These are phyloP conservation scores for Triplophysa yarkandensis DNA, from an alignment of 2,797 vertebrate genomes.

Conservation along the genomic window DNA sequence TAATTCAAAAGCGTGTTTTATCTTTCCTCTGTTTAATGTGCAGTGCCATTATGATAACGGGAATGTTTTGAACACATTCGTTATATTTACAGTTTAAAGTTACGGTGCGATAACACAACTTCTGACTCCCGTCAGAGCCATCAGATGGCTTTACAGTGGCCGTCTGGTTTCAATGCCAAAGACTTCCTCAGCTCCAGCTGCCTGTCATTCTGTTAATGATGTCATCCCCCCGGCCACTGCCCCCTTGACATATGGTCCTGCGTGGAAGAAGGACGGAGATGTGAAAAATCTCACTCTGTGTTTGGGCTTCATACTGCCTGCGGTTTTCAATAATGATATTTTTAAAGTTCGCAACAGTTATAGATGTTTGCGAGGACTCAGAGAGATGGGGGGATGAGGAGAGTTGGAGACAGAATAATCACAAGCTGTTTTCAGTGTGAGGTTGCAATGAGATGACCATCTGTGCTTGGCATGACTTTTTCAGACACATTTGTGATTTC, in stretches of 20 bases:
- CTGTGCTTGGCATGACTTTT: background rate
- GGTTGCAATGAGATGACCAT: background rate
- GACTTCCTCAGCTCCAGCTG: constrained; percentile 31
- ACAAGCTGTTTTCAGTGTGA: background rate
- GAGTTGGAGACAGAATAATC: background rate
- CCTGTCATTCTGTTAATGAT: constrained; percentile 52
- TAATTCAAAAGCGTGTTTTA: background rate
- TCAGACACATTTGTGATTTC: too few relatives aligned
- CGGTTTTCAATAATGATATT: constrained; percentile 44
- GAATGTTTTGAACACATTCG: background rate
- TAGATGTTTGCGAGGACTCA: constrained; percentile 17
- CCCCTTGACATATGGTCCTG: constrained; percentile 30
- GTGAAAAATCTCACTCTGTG: constrained; percentile 32
- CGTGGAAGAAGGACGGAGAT: constrained; percentile 17
- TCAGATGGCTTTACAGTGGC: constrained; percentile 16
- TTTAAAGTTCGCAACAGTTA: constrained; percentile 37
- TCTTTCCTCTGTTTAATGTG: too few relatives aligned
- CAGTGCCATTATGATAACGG: too few relatives aligned
- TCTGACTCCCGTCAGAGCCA: background rate
- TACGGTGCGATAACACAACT: background rate
- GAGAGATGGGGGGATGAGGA: background rate
- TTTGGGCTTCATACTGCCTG: constrained; percentile 33
- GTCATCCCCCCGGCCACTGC: constrained; percentile 41
- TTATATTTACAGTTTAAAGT: background rate
- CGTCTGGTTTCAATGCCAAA: constrained; percentile 18